Percentiles rank a stretch among this genome's conserved stretches.
Conservation (phyloP, 2,113 vertebrate genomes). For the Sminthopsis crassicaudata region DNA sequence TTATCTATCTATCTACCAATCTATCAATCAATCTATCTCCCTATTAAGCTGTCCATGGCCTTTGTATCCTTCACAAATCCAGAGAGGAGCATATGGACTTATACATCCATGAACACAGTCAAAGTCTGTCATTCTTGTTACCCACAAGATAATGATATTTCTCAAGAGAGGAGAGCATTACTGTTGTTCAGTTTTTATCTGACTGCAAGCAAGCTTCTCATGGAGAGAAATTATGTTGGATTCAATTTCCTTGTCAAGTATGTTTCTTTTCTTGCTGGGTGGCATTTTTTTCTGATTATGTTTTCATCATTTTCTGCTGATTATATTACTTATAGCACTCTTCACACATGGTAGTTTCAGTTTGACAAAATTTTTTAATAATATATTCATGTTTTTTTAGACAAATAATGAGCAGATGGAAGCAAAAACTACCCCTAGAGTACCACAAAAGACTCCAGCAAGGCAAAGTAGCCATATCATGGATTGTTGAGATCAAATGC, state of each 20-base stretch:
- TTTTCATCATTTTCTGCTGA: constrained; percentile 67
- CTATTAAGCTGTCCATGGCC: constrained; percentile 20
- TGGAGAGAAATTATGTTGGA: constrained; percentile 52
- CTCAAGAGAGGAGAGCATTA: constrained; percentile 50
- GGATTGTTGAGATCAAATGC: background rate
- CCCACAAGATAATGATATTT: constrained; percentile 56
- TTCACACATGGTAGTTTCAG: constrained; percentile 23
- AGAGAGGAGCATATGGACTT: background rate
- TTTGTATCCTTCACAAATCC: constrained; percentile 44
- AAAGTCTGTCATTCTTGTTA: constrained; percentile 46
- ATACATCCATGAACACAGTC: constrained; percentile 15
- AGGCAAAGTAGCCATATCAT: background rate
- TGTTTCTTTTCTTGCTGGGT: constrained; percentile 52
- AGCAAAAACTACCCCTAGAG: background rate
- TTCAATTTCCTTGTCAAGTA: constrained; percentile 62
- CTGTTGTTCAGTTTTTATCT: constrained; percentile 58
- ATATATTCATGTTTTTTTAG: constrained; percentile 15
- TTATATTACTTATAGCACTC: constrained; percentile 55
- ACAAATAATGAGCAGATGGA: constrained; percentile 29
- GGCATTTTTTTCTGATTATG: constrained; percentile 63
- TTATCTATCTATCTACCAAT: no score
- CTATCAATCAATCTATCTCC: no score
- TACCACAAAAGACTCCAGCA: background rate
- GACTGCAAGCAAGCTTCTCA: constrained; percentile 30
- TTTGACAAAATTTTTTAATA: constrained; percentile 62